Evolutionary conservation across 2,888 invertebrate species (phyloP).

Genomic region (Nemotelus nigrinus): DNA sequence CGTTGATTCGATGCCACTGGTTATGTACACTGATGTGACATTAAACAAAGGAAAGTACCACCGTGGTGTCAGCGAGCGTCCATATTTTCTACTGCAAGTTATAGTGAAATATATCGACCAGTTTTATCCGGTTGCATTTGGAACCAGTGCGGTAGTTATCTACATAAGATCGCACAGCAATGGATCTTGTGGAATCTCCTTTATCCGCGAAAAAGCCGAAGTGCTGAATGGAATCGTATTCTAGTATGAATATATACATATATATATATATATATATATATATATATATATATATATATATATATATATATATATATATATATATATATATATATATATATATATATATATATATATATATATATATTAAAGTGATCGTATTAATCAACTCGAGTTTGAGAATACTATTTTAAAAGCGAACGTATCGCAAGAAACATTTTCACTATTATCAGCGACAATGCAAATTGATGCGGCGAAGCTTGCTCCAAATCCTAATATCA

Average conservation of each 20-base stretch:
- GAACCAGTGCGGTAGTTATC: too few species aligned
- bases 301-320: too few species aligned
- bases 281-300: too few species aligned
- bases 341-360: too few species aligned
- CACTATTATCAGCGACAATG: conserved; percentile 68
- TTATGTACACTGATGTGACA: conserved; percentile 70
- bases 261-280: too few species aligned
- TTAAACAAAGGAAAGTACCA: conserved; percentile 67
- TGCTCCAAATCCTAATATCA: conserved; percentile 52
- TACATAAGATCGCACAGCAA: too few species aligned
- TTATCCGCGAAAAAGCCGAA: conserved; percentile 93
- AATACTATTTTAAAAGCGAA: conserved; percentile 87
- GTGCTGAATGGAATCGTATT: conserved; percentile 89
- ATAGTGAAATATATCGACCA: conserved; percentile 69
- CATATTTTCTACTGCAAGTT: conserved; percentile 75
- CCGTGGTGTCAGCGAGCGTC: conserved; percentile 70
- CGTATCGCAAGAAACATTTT: conserved; percentile 88
- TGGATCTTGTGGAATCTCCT: conserved; percentile 95
- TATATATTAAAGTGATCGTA: conserved; percentile 88
- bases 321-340: too few species aligned
- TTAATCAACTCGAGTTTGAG: conserved; percentile 88
- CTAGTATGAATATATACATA: too few species aligned
- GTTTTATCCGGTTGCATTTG: too few species aligned
- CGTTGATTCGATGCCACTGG: not conserved
- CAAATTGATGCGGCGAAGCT: conserved; percentile 50